phyloP scores from a whole-genome alignment of 2,113 vertebrate genomes.

The Halichoeres trimaculatus region DNA sequence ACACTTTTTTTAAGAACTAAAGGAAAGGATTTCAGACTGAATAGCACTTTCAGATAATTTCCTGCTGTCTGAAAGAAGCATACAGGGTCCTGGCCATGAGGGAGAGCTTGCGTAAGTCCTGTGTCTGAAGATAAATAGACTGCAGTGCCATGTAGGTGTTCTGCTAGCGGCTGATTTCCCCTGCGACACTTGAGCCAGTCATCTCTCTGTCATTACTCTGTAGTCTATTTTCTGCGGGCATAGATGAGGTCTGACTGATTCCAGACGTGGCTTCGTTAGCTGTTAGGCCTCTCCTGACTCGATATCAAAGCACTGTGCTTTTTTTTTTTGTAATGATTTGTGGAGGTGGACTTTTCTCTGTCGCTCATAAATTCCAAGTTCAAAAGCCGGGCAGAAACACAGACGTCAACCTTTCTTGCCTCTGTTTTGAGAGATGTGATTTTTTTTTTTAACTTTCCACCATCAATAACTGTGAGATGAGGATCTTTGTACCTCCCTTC shows the following conservation, averaged over 20 bases:
- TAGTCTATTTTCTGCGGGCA: slow-evolving; percentile 51
- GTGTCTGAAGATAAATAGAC: slow-evolving; percentile 48
- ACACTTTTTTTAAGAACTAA: not conserved
- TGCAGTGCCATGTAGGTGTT: slow-evolving; percentile 63
- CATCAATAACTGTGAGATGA: slow-evolving; percentile 32
- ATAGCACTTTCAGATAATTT: slow-evolving; percentile 20
- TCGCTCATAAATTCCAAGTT: slow-evolving; percentile 54
- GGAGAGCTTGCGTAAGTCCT: slow-evolving; percentile 37
- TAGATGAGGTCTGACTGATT: slow-evolving; percentile 39
- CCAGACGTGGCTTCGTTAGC: slow-evolving; percentile 19
- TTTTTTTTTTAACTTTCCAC: slow-evolving; percentile 31
- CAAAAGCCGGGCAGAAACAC: slow-evolving; percentile 47
- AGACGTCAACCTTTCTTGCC: slow-evolving; percentile 18
- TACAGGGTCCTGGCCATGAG: slow-evolving; percentile 17
- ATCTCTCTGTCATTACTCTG: slow-evolving; percentile 54
- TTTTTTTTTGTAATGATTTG: slow-evolving; percentile 27
- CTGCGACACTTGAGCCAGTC: slow-evolving; percentile 61
- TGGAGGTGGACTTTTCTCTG: slow-evolving; percentile 33
- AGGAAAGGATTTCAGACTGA: slow-evolving; percentile 5
- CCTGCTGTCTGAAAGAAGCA: slow-evolving; percentile 31
- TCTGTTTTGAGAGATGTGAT: slow-evolving; percentile 30
- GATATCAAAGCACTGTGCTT: slow-evolving; percentile 24
- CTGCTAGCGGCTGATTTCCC: slow-evolving; percentile 58
- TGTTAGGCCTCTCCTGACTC: slow-evolving; percentile 12
- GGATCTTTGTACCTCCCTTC: slow-evolving; percentile 4